Base-by-base conservation (phyloP, 2,888 invertebrate species). In the Hartigia nigra region DNA sequence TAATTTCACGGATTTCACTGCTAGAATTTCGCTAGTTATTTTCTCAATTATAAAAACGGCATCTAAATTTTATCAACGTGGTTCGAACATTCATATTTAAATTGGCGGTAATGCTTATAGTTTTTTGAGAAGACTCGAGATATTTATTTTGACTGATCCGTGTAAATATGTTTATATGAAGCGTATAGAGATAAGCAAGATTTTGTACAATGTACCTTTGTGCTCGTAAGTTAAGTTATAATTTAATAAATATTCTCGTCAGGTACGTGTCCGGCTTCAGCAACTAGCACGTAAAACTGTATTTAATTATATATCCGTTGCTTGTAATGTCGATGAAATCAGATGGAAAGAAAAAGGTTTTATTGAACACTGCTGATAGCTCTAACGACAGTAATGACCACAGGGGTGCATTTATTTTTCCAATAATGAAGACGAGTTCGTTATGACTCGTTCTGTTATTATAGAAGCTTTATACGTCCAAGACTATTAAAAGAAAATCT, bases 201-300 rank as follows among this genome's bases (percentile, higher is more conserved):
- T 85, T 87, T 86, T 87, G 81, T 86, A 86, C 86, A 78, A 84
- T 77, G 87, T 85, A 87, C 82, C 82, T 82, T 82, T 39, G 85
- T 84, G 86, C 81, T 82, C 79, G 78, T 77, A 34, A 72, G 72
- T 72, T 72, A 80, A 83, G 79, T 84, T 84, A 79, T 74, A 81
- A 75, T 32, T 72, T 80, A 79, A 77, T 81, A 76, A 80, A 81
- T 82, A 81, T 72, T 75, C 75, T 35, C 74, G 80, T 70, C 77
- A 79, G 74, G 75, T 83, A 83, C 78, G 79, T 76, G 79, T 72
- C 12, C 81, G 79, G 81, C 81, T 78, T 79, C 79, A 79, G 79
- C 79, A 77, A 80, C 80, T 84, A 82, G 81, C 72, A 72, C 72
- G 72, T 55, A 72, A 72, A 34, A 31, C 32, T 72, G 12, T 72